Conservation (phyloP, 2,888 invertebrate genomes). For the Metellina segmentata region DNA sequence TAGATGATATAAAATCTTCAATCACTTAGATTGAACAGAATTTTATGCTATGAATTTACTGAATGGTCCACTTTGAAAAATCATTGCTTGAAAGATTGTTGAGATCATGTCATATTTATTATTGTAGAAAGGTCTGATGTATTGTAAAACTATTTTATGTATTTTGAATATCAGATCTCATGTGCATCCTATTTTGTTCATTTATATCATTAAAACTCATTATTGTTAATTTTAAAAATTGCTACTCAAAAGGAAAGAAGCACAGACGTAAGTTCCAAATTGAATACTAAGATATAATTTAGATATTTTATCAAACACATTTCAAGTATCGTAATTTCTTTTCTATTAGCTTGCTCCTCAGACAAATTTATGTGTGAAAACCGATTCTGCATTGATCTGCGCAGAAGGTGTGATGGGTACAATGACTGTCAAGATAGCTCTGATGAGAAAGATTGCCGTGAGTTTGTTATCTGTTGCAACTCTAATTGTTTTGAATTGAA, state of each 20-base stretch:
- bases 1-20: too few species aligned
- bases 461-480: constrained; percentile 59
- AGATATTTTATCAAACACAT: neutral
- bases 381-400: constrained; percentile 77
- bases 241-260: constrained; percentile 56
- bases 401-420: constrained; percentile 78
- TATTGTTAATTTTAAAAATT: neutral
- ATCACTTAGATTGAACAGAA: too few species aligned
- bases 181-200: too few species aligned
- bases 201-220: too few species aligned
- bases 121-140: too few species aligned
- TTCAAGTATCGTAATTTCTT: neutral
- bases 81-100: too few species aligned
- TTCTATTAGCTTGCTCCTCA: constrained; percentile 81
- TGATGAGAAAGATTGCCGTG: constrained; percentile 82
- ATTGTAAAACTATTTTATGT: too few species aligned
- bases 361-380: constrained; percentile 77
- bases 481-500: neutral
- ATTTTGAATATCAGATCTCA: too few species aligned
- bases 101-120: too few species aligned
- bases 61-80: too few species aligned
- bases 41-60: too few species aligned
- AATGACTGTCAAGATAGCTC: constrained; percentile 84
- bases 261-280: constrained; percentile 60
- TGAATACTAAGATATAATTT: neutral